Percentiles rank a stretch among this genome's conserved stretches.
Evolutionary conservation across 2,113 vertebrate genomes (phyloP).

Genomic region (mouse (Mus musculus)): GRCm39 chr9:78324001-78324500

Average conservation of each 20-base stretch:
- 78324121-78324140: neutral
- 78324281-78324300: no score
- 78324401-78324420: no score
- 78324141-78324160: neutral
- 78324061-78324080: neutral
- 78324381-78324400: no score
- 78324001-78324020: slow-evolving; percentile 98
- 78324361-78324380: neutral
- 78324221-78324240: neutral
- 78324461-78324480: neutral
- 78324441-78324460: neutral
- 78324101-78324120: neutral
- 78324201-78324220: neutral
- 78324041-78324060: slow-evolving; percentile 54
- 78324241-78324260: no score
- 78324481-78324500: no score
- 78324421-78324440: no score
- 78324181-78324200: neutral
- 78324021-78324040: slow-evolving; percentile 95
- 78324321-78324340: neutral
- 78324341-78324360: neutral
- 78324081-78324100: neutral
- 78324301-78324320: neutral
- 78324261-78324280: no score
- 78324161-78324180: neutral